These are phyloP conservation scores for Acleris cristana DNA, from an alignment of 2,888 invertebrate genomes.

Conservation along the genomic window DNA sequence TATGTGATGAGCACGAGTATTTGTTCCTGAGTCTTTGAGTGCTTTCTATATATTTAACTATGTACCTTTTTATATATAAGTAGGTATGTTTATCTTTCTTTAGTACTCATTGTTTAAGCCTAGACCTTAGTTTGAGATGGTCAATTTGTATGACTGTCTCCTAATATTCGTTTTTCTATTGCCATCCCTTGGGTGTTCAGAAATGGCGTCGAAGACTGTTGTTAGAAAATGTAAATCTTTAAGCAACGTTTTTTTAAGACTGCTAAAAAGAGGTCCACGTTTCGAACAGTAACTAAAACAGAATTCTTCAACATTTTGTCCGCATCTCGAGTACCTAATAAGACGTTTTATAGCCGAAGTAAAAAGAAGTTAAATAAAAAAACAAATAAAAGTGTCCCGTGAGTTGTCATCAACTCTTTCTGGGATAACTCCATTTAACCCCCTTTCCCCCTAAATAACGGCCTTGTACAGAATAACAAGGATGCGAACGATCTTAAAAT, in stretches of 20 bases:
- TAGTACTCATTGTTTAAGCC: no score
- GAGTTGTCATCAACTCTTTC: conserved; percentile 28
- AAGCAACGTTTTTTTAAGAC: background rate
- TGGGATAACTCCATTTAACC: conserved; percentile 9
- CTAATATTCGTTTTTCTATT: no score
- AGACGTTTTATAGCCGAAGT: conserved; percentile 28
- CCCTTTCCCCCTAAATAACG: conserved; percentile 10
- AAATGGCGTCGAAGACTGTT: no score
- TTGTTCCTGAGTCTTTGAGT: no score
- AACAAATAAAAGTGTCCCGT: conserved; percentile 30
- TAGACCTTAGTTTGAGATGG: no score
- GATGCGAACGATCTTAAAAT: conserved; percentile 4
- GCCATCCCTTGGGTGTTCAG: no score
- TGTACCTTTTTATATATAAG: no score
- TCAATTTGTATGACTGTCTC: no score
- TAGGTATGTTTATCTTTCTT: no score
- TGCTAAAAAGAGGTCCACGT: background rate
- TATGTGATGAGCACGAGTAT: no score
- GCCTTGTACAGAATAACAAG: conserved; percentile 21
- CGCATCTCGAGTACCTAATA: conserved; percentile 22
- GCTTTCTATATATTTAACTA: no score
- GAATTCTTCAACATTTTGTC: conserved; percentile 7
- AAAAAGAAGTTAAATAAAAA: conserved; percentile 29
- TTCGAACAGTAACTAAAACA: background rate
- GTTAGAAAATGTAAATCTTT: no score